Percentiles rank a stretch among this genome's conserved stretches.
phyloP scores from a whole-genome alignment of 2,113 vertebrate species.

The Epinephelus fuscoguttatus region DNA sequence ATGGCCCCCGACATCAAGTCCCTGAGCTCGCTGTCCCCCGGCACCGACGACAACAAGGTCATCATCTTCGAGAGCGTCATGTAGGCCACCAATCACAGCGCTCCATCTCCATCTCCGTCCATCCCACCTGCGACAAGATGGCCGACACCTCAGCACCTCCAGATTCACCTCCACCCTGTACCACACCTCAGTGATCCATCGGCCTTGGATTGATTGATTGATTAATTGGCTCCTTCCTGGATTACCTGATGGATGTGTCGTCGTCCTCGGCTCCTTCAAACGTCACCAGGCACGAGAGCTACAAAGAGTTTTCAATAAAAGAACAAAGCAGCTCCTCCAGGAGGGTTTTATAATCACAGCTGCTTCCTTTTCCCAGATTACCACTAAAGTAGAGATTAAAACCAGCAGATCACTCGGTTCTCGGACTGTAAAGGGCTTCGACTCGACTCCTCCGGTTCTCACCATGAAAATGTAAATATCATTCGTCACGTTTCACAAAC shows the following conservation, averaged over 20 bases:
- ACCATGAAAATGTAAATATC: not conserved
- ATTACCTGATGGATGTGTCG: not conserved
- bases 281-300: constrained; percentile 6
- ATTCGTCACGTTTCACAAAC: not conserved
- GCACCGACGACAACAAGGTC: constrained; percentile 85
- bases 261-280: not conserved
- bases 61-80: constrained; percentile 89
- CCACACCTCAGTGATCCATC: not conserved
- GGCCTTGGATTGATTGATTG: not conserved
- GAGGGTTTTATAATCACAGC: not conserved
- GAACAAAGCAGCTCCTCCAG: not conserved
- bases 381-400: not conserved
- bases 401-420: constrained; percentile 12
- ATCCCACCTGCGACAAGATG: constrained; percentile 26
- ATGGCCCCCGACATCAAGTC: constrained; percentile 86
- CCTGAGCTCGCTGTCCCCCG: constrained; percentile 77
- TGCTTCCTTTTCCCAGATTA: not conserved
- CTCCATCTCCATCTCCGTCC: not conserved
- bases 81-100: constrained; percentile 69
- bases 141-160: constrained; percentile 14
- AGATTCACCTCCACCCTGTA: not conserved
- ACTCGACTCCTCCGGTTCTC: not conserved
- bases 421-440: not conserved
- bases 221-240: not conserved
- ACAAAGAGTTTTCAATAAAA: not conserved